A percentile compares a stretch with the other conserved stretches of the same genome.
Conservation (phyloP, 2,888 invertebrate species). For the Drosophila mimetica region DNA sequence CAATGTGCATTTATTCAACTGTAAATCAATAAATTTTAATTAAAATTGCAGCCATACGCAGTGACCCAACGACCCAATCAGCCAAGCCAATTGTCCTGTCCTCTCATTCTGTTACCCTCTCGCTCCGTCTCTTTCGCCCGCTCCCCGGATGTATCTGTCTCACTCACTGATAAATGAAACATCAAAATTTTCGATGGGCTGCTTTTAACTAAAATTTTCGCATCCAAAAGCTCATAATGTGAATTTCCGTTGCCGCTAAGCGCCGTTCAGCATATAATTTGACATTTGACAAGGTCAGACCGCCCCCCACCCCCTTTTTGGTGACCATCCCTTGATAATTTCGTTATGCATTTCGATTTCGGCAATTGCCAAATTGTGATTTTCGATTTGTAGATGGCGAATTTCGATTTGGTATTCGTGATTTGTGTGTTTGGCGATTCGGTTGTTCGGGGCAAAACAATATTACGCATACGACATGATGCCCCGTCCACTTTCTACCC, state of each 20-base stretch:
- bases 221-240: constrained; percentile 66
- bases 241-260: constrained; percentile 73
- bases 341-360: constrained; percentile 75
- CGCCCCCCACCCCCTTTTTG: background rate
- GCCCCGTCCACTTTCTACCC: constrained; percentile 15
- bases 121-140: background rate
- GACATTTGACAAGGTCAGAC: constrained; percentile 70
- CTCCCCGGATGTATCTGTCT: background rate
- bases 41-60: constrained; percentile 73
- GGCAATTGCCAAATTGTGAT: constrained; percentile 60
- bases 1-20: constrained; percentile 74
- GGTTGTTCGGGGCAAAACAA: constrained; percentile 19
- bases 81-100: constrained; percentile 56
- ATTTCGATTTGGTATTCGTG: constrained; percentile 31
- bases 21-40: constrained; percentile 80
- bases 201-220: constrained; percentile 61
- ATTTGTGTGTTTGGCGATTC: constrained; percentile 34
- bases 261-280: constrained; percentile 73
- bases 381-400: constrained; percentile 46
- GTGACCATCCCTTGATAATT: constrained; percentile 55
- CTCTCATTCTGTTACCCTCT: background rate
- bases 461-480: constrained; percentile 62
- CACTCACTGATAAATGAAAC: constrained; percentile 49
- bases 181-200: constrained; percentile 42
- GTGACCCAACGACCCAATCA: constrained; percentile 39